phyloP scores from a whole-genome alignment of 2,797 vertebrate genomes.

The Buceros bicornis region DNA sequence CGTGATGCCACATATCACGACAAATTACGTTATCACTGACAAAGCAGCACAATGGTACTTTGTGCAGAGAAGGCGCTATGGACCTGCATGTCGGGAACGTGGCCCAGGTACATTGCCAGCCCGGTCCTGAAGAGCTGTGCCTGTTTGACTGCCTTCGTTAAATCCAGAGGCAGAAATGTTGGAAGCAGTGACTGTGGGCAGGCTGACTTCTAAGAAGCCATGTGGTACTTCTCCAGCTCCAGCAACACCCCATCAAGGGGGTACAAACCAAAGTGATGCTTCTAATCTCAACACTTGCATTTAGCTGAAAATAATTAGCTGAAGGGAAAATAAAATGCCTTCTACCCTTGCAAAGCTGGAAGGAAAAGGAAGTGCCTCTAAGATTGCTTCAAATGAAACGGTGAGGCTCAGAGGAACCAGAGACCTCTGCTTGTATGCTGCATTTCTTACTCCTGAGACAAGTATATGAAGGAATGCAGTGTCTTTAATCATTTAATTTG shows the following conservation, averaged over 20 bases:
- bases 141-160: background rate
- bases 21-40: background rate
- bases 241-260: background rate
- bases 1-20: accelerated
- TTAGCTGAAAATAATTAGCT: slow-evolving; percentile 44
- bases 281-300: slow-evolving; percentile 15
- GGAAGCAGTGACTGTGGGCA: background rate
- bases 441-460: slow-evolving; percentile 78
- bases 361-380: slow-evolving; percentile 15
- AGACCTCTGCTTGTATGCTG: slow-evolving; percentile 25
- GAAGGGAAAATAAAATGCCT: slow-evolving; percentile 25
- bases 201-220: background rate
- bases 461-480: slow-evolving; percentile 88
- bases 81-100: background rate
- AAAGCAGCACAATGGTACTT: background rate
- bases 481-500: slow-evolving; percentile 92
- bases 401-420: slow-evolving; percentile 46
- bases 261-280: background rate
- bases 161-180: background rate
- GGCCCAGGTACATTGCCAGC: background rate
- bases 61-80: background rate
- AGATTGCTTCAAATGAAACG: slow-evolving; percentile 55
- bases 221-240: background rate
- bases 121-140: background rate
- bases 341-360: slow-evolving; percentile 4